phyloP scores from a whole-genome alignment of 2,888 invertebrate genomes.

The Eupithecia subfuscata region DNA sequence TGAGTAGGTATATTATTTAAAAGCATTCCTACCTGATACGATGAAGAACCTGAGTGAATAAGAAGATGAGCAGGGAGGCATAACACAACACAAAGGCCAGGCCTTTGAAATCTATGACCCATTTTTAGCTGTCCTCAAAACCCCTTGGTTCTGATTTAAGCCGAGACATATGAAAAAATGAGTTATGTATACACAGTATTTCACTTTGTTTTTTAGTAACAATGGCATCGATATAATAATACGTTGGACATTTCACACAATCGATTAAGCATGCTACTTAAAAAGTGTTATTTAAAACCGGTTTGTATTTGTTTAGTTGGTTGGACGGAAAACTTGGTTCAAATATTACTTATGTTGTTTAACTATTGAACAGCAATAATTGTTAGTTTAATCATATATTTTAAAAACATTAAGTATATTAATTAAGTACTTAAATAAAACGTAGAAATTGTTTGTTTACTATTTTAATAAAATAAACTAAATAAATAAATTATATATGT shows the following conservation, averaged over 20 bases:
- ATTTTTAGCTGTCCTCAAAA: background rate
- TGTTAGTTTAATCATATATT: background rate
- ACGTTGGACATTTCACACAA: slow-evolving; percentile 3
- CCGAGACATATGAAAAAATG: background rate
- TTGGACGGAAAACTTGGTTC: background rate
- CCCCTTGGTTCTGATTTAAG: background rate
- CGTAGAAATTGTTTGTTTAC: background rate
- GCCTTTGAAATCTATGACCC: background rate
- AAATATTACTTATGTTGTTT: background rate
- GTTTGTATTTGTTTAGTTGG: slow-evolving; percentile 12
- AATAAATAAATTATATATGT: slow-evolving; percentile 21
- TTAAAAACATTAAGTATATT: background rate
- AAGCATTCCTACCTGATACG: background rate
- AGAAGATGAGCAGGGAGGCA: background rate
- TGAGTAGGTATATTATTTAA: background rate
- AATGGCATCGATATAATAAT: slow-evolving; percentile 19
- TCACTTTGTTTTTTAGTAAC: slow-evolving; percentile 3
- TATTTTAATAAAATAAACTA: background rate
- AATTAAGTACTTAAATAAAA: background rate
- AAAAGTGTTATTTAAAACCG: slow-evolving; percentile 24
- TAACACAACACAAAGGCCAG: background rate
- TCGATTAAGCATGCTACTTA: slow-evolving; percentile 2
- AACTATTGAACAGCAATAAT: background rate
- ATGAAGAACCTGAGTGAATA: background rate
- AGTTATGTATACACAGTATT: background rate